Base-by-base conservation (phyloP, 1,140 invertebrate species). In the Drosophila pandora region DNA sequence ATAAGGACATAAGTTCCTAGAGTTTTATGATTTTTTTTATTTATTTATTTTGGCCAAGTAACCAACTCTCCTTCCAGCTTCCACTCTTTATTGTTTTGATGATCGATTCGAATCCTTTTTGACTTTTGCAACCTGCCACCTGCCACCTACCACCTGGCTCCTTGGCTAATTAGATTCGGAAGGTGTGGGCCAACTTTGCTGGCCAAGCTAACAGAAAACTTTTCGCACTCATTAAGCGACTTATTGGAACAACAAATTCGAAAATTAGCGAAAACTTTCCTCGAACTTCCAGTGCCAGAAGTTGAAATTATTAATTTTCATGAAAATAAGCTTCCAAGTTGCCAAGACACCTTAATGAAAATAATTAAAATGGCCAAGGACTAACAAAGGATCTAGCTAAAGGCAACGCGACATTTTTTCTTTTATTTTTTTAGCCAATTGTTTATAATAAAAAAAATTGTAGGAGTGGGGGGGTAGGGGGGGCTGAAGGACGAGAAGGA, bases 151-250 rank as follows among this genome's bases (percentile, higher is more conserved):
- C 30, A 23, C 30, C 45, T 17, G 6, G n/a, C 8, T 30, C 12
- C 34, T 34, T 10, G 53, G 25, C 58, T 61, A 61, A 61, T 61
- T 61, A 61, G 49, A 61, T 53, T 52, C 34, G 17, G 23, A 13
- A 21, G 4, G 9, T n/a, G 9, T 12, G 12, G 4, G n/a, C 41
- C n/a, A 43, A 43, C 13, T 43, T 13, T 17, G 17, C 17, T 17
- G 17, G 17, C 17, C 17, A 17, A 17, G 17, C 1, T 17, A 17
- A 41, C n/a, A 43, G 4, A 2, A 17, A 43, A 43, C 13, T 43
- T 43, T 43, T 43, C 7, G 41, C 41, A 1, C 41, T 43, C n/a
- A 43, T 43, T 43, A 37, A n/a, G 12, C 34, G 13, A 43, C 41
- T 17, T 21, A 13, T 6, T 17, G 3, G 41, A 43, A 43, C 41